These are phyloP conservation scores for Falco peregrinus DNA, from an alignment of 2,797 vertebrate genomes.

Conservation along the genomic window DNA sequence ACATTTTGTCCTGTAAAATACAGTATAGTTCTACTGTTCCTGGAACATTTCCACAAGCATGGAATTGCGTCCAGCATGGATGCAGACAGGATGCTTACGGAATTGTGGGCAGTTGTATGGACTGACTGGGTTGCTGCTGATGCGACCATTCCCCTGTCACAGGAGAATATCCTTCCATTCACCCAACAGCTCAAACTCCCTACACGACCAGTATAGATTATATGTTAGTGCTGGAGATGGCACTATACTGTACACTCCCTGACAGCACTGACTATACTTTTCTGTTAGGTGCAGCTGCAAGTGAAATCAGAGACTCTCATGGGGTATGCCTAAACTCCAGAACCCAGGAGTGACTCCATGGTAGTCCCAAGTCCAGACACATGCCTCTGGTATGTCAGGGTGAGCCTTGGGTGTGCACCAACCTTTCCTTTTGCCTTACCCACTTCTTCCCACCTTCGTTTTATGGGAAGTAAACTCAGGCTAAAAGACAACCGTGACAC, in stretches of 20 bases:
- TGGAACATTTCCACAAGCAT: not conserved
- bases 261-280: not conserved
- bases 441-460: not conserved
- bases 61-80: not conserved
- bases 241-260: not conserved
- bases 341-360: not conserved
- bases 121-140: not conserved
- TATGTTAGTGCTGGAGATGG: not conserved
- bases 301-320: not conserved
- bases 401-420: slow-evolving; percentile 8
- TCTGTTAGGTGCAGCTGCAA: not conserved
- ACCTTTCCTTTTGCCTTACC: not conserved
- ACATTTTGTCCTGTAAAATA: slow-evolving; percentile 7
- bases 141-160: not conserved
- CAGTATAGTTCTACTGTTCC: not conserved
- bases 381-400: not conserved
- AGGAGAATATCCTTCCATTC: not conserved
- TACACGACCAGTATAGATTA: rapidly evolving
- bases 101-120: not conserved
- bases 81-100: not conserved
- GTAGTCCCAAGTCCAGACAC: not conserved
- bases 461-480: not conserved
- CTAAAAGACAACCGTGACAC: not conserved
- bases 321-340: not conserved
- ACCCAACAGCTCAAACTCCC: not conserved